Base-by-base conservation (phyloP, 2,888 invertebrate genomes). In the Prostheceraeus crozeri region DNA sequence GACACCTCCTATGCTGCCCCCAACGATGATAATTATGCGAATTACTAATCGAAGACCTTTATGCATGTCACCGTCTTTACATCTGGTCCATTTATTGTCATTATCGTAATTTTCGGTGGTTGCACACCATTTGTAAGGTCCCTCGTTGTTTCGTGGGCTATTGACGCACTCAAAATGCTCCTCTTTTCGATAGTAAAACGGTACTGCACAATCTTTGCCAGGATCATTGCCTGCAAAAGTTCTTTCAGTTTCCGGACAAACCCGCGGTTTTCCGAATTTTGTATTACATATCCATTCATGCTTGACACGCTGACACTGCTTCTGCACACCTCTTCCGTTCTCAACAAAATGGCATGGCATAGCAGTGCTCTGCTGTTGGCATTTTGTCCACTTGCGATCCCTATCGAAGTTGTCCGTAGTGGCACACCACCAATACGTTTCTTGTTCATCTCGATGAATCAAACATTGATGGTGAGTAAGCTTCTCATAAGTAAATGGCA, bases 401-500 rank as follows among this genome's bases (percentile, higher is more conserved):
- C 11, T 11, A 14, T 53, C 53, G 28, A 6, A 53, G 14, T 53
- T 53, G 28, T 28, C 33, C 8, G 53, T 31, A 16, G 53, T 53
- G 3, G 31, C 53, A 40, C 53, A 53, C 53, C 53, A 53, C 53
- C 53, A 53, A 53, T 48, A 53, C n/a, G n/a, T n/a, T n/a, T n/a
- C n/a, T n/a, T n/a, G n/a, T n/a, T n/a, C n/a, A 3, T 33, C n/a
- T 10, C 6, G n/a, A 14, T 51, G 4, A 6, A 6, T 25, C 53
- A 53, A 33, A 33, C 53, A 53, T 11, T 21, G 19, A 14, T 33
- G 28, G 16, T 27, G 8, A 2, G 33, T 21, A 14, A 30, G 3
- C 3, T 23, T 27, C 3, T 48, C 3, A 14, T 48, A 53, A 14
- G 21, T 53, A 14, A 53, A 53, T 30, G 53, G 53, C 27, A 53